These are phyloP conservation scores for Drosophila fungiperda DNA, from an alignment of 2,888 invertebrate genomes.

Conservation along the genomic window DNA sequence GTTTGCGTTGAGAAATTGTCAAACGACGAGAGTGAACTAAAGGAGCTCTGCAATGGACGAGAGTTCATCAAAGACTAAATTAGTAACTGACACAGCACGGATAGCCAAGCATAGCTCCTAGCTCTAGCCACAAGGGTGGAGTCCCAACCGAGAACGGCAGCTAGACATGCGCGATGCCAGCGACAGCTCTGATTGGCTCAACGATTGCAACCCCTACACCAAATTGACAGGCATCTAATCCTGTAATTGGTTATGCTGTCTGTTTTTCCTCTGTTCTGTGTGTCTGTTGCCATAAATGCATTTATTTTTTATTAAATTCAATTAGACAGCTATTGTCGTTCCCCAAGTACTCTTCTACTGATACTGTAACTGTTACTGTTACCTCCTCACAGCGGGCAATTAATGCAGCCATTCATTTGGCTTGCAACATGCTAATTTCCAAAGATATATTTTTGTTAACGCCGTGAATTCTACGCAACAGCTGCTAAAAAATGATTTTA, in stretches of 20 bases:
- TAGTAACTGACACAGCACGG: constrained; percentile 14
- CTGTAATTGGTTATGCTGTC: constrained; percentile 68
- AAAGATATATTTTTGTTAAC: constrained; percentile 1
- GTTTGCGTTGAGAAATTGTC: constrained; percentile 84
- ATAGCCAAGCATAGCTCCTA: constrained; percentile 14
- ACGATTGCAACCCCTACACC: constrained; percentile 62
- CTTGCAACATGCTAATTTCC: constrained; percentile 39
- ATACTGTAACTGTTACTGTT: background rate
- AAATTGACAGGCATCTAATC: constrained; percentile 17
- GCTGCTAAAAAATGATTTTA: constrained; percentile 7
- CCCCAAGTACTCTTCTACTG: background rate
- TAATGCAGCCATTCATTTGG: constrained; percentile 53
- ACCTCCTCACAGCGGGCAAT: constrained; percentile 61
- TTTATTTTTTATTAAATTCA: constrained; percentile 22
- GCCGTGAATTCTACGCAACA: constrained; percentile 4
- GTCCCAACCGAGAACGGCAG: constrained; percentile 22
- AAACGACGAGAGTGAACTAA: constrained; percentile 85
- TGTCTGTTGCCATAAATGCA: background rate
- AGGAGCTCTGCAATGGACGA: constrained; percentile 84
- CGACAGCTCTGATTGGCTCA: constrained; percentile 56
- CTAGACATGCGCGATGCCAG: constrained; percentile 65
- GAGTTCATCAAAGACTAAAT: constrained; percentile 70
- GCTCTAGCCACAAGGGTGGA: constrained; percentile 53
- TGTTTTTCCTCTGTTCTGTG: constrained; percentile 6
- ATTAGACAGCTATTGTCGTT: constrained; percentile 55